Evolutionary conservation across 2,113 vertebrate species (phyloP).

Genomic region (Orcinus orca): DNA sequence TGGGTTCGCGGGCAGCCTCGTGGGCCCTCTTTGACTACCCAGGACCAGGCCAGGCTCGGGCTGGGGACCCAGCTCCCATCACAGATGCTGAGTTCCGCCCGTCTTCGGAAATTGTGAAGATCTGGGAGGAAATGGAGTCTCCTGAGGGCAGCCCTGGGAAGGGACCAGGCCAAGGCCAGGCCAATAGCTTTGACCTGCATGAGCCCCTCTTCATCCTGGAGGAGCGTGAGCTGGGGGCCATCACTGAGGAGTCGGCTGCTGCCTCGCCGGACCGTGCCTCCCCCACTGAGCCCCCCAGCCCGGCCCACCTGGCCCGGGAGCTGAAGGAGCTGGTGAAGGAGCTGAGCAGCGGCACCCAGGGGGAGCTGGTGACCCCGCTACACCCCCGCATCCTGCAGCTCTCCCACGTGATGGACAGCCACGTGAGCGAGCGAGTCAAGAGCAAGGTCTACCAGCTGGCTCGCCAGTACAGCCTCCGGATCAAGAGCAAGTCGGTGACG

Average conservation of each 20-base stretch:
- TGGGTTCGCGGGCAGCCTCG: slow-evolving; percentile 76
- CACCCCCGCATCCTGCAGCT: slow-evolving; percentile 81
- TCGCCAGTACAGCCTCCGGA: slow-evolving; percentile 95
- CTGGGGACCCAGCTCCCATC: slow-evolving; percentile 38
- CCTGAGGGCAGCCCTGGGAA: slow-evolving; percentile 29
- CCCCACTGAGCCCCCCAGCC: not conserved
- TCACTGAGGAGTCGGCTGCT: slow-evolving; percentile 73
- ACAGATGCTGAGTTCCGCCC: slow-evolving; percentile 85
- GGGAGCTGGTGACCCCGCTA: slow-evolving; percentile 70
- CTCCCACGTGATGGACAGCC: slow-evolving; percentile 82
- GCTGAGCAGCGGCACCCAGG: slow-evolving; percentile 50
- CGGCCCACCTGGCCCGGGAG: slow-evolving; percentile 51
- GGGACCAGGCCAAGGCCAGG: slow-evolving; percentile 48
- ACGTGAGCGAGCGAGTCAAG: slow-evolving; percentile 81
- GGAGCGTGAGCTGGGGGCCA: slow-evolving; percentile 82
- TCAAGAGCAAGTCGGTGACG: slow-evolving; percentile 84
- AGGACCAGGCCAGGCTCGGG: slow-evolving; percentile 70
- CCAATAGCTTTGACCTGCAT: slow-evolving; percentile 60
- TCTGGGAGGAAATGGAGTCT: slow-evolving; percentile 89
- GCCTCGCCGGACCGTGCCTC: slow-evolving; percentile 70
- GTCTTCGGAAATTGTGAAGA: slow-evolving; percentile 84
- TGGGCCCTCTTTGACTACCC: slow-evolving; percentile 87
- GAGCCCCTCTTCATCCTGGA: slow-evolving; percentile 85
- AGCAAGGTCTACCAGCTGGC: slow-evolving; percentile 96
- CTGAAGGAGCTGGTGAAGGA: slow-evolving; percentile 56